These are phyloP conservation scores for Siniperca undulata DNA, from an alignment of 2,797 vertebrate species.

Conservation along the genomic window DNA sequence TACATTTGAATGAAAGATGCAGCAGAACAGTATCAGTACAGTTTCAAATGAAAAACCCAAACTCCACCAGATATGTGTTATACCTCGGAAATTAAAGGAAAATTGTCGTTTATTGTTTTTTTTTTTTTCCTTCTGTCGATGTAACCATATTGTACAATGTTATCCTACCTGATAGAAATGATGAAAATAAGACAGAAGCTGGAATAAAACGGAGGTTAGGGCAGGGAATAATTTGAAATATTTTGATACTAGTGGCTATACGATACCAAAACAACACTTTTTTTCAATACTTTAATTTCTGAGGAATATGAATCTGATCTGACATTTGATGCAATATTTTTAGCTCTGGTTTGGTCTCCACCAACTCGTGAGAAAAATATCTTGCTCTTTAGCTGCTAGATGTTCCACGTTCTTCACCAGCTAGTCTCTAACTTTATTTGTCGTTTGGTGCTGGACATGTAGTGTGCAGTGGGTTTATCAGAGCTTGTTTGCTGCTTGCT, in stretches of 20 bases:
- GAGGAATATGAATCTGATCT: too few species aligned
- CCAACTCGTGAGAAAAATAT: background rate
- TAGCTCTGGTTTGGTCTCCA: background rate
- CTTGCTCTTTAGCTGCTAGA: background rate
- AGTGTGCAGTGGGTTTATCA: too few species aligned
- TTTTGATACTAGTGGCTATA: too few species aligned
- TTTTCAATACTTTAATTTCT: background rate
- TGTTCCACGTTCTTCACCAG: background rate
- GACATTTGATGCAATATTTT: too few species aligned
- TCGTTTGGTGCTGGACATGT: background rate
- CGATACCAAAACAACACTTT: background rate
- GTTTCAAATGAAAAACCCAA: background rate
- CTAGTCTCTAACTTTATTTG: background rate
- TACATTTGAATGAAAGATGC: background rate
- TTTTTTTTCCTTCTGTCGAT: too few species aligned
- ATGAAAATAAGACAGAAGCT: background rate
- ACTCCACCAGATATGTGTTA: background rate
- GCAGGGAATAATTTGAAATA: too few species aligned
- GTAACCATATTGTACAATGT: background rate
- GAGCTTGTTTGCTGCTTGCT: too few species aligned
- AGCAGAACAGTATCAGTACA: background rate
- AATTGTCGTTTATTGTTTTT: background rate
- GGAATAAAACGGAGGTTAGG: too few species aligned
- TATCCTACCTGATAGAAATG: too few species aligned
- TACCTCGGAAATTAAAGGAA: background rate